Conservation (phyloP, 1,140 invertebrate genomes). For the Pseudachorutes palmiensis region DNA sequence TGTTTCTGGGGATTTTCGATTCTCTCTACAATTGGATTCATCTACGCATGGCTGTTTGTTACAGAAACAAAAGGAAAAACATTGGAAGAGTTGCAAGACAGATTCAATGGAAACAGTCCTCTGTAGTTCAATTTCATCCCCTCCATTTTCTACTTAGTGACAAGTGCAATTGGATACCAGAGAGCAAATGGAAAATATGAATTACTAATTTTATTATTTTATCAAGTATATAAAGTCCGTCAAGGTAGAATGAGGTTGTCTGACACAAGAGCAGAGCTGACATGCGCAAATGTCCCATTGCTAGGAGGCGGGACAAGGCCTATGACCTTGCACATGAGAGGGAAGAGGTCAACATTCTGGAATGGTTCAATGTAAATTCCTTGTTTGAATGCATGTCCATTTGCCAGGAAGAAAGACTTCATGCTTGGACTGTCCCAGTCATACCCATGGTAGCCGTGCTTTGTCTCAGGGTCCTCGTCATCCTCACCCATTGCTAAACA, state of each 20-base stretch:
- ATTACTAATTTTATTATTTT: no score
- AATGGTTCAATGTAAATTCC: conserved; percentile 46
- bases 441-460: conserved; percentile 57
- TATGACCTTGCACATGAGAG: conserved; percentile 56
- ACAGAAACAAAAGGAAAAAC: conserved; percentile 76
- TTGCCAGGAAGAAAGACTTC: conserved; percentile 61
- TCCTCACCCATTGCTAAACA: neutral
- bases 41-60: conserved; percentile 58
- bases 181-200: no score
- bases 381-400: conserved; percentile 54
- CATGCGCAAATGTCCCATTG: conserved; percentile 48
- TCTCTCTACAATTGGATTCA: conserved; percentile 55
- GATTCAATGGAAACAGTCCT: neutral
- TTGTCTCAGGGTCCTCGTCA: neutral
- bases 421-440: conserved; percentile 51
- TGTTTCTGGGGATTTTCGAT: conserved; percentile 71
- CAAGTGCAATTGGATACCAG: no score
- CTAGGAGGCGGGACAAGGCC: conserved; percentile 45
- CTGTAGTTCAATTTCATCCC: no score
- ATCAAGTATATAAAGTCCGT: no score
- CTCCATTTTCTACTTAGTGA: no score
- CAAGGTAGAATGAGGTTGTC: no score
- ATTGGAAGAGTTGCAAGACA: conserved; percentile 60
- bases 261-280: no score
- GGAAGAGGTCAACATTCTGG: conserved; percentile 56